Evolutionary conservation across 2,797 vertebrate species (phyloP).

Genomic region (Crenuchus spilurus): DNA sequence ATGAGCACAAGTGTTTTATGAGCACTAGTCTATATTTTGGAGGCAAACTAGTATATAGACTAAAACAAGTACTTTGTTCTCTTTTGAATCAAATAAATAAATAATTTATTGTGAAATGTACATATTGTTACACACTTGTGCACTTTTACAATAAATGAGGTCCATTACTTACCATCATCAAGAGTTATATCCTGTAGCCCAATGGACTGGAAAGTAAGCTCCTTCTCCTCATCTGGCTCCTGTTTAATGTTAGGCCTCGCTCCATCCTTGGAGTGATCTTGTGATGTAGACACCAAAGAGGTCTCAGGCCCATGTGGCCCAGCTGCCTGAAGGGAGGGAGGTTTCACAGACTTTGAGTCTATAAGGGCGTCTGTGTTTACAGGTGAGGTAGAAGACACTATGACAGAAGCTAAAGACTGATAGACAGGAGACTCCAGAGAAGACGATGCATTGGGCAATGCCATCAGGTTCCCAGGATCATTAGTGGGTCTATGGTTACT

Average conservation of each 20-base stretch:
- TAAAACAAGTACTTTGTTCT: too few relatives aligned
- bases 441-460: constrained; percentile 18
- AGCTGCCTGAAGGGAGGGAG: constrained; percentile 69
- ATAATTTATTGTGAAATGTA: too few relatives aligned
- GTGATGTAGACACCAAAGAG: constrained; percentile 68
- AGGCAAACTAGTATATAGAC: too few relatives aligned
- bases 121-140: too few relatives aligned
- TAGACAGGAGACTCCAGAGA: constrained; percentile 23
- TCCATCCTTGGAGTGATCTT: constrained; percentile 65
- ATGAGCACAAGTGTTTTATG: too few relatives aligned
- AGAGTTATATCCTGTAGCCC: constrained; percentile 93
- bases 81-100: too few relatives aligned
- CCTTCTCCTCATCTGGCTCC: constrained; percentile 85
- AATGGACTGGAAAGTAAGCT: constrained; percentile 79
- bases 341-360: constrained; percentile 62
- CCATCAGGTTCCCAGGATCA: not conserved
- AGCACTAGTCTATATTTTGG: too few relatives aligned
- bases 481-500: constrained; percentile 3
- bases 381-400: constrained; percentile 44
- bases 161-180: constrained; percentile 87
- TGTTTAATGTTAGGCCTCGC: constrained; percentile 81
- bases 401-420: constrained; percentile 3
- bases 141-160: not conserved
- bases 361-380: constrained; percentile 31
- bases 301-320: constrained; percentile 66